Evolutionary conservation across 2,113 vertebrate species (phyloP), one percentile per base, ranked within the genome.

Genomic region (Oplegnathus fasciatus): DNA sequence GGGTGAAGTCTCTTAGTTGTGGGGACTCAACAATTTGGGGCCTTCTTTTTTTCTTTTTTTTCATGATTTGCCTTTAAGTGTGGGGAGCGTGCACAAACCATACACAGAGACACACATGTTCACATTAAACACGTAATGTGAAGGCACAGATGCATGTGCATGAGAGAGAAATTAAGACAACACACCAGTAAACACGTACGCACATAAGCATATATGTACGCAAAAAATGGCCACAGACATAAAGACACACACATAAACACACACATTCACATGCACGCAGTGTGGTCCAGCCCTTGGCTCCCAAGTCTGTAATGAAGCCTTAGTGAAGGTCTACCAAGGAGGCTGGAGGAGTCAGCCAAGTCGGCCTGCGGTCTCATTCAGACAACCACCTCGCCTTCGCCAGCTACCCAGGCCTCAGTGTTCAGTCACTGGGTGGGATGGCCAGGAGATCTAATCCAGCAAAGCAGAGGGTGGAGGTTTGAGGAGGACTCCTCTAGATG

Each of bases 361-460:
- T 91, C 68, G 75, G 89, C 91, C 87, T 95, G 94, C 75, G 94
- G 93, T 95, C 90, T 90, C 91, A 93, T 93, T 92, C 93, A 94
- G 93, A 94, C 91, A 91, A 92, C 93, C 92, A 85, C 88, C 86
- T 88, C 70, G 79, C 86, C 89, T 74, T 79, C 48, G 84, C 88
- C 92, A 90, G 89, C 82, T 83, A 50, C 81, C 93, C 79, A 44
- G 86, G 89, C 91, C 86, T 84, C 88, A 80, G 76, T 34, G 82
- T 82, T 80, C 90, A 90, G 93, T 89, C 90, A 82, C 92, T 95
- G 94, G 95, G 94, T 94, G 93, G 93, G 93, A 93, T 92, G 93
- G 91, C 89, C 86, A 86, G 75, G 68, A 86, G 84, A 87, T 79
- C 87, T 88, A 89, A 92, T 85, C 89, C 73, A 67, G 87, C 88